Conservation (phyloP, 2,113 vertebrate species). For the Seriola aureovittata region DNA sequence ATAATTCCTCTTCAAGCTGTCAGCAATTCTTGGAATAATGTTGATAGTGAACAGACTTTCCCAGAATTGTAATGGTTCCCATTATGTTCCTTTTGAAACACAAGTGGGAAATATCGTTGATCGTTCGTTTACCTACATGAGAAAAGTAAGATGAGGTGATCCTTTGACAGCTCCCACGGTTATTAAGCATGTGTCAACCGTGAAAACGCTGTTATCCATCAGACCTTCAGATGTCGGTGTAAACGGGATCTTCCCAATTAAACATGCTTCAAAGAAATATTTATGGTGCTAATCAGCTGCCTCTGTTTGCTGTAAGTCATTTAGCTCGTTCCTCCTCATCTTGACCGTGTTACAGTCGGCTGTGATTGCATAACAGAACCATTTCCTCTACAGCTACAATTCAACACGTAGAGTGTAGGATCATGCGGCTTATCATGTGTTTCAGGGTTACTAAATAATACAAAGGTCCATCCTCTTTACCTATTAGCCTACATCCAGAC, state of each 20-base stretch:
- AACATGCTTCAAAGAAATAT: neutral
- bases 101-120: neutral
- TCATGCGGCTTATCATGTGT: conserved; percentile 44
- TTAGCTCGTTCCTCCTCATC: neutral
- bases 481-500: conserved; percentile 17
- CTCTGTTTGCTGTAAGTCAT: conserved; percentile 17
- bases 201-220: neutral
- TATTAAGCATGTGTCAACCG: neutral
- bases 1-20: conserved; percentile 5
- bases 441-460: conserved; percentile 24
- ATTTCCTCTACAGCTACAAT: conserved; percentile 21
- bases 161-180: neutral
- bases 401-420: conserved; percentile 1
- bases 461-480: neutral
- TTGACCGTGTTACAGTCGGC: conserved; percentile 15
- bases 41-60: neutral
- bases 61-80: neutral
- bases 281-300: neutral
- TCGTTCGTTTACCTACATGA: conserved; percentile 13
- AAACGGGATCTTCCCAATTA: conserved; percentile 1
- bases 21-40: neutral
- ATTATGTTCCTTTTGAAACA: neutral
- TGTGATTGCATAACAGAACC: conserved; percentile 23
- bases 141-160: neutral
- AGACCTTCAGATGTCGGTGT: conserved; percentile 6